phyloP scores from a whole-genome alignment of 23 tunicate species.

The Corella eumyota region DNA sequence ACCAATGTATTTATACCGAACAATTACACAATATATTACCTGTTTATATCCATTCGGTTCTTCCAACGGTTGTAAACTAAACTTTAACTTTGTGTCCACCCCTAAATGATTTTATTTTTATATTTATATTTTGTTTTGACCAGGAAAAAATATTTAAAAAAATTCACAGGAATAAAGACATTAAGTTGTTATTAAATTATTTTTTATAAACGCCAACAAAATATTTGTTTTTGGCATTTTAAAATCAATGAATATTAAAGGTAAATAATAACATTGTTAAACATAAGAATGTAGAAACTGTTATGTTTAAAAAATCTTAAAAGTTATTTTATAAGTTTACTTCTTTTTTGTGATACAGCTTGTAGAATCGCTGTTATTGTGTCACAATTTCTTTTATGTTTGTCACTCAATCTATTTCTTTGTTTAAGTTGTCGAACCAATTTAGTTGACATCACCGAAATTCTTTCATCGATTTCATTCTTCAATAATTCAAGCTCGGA shows the following conservation, averaged over 20 bases:
- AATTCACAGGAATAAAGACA: too few species aligned
- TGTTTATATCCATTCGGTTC: conserved; percentile 71
- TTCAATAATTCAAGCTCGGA: conserved; percentile 33
- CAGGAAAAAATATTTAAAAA: too few species aligned
- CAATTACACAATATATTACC: conserved; percentile 7
- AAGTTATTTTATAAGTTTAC: conserved; percentile 7
- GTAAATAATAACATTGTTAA: too few species aligned
- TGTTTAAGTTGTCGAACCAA: conserved; percentile 81
- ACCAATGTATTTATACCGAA: too few species aligned
- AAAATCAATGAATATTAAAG: too few species aligned
- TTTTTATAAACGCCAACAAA: too few species aligned
- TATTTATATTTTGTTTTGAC: too few species aligned
- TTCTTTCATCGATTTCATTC: conserved; percentile 45
- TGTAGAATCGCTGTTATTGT: conserved; percentile 80
- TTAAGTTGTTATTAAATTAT: too few species aligned
- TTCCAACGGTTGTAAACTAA: conserved; percentile 50
- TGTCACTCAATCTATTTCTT: conserved; percentile 60
- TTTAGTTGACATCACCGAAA: conserved; percentile 69
- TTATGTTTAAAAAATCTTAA: too few species aligned
- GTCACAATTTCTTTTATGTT: conserved; percentile 72
- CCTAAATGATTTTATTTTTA: too few species aligned
- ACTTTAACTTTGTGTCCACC: conserved; percentile 58
- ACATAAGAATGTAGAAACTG: too few species aligned
- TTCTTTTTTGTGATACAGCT: conserved; percentile 80
- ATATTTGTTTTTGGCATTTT: too few species aligned